Conservation (phyloP, 2,888 invertebrate species). For the Drosophila buzzatii region DNA sequence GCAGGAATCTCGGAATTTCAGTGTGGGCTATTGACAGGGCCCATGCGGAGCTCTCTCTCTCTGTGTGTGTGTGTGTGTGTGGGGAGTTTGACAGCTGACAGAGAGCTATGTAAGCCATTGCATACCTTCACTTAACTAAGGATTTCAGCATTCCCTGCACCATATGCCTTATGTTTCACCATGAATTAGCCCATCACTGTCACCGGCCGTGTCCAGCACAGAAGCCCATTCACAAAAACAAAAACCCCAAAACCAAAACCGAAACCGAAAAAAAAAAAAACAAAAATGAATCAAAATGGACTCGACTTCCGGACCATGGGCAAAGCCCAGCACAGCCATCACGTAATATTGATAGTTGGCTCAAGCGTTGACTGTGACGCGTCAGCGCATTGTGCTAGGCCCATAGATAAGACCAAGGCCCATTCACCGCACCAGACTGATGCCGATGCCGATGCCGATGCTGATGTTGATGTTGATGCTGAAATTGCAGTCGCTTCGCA, state of each 20-base stretch:
- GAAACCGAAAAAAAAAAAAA: not conserved
- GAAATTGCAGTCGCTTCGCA: conserved; percentile 47
- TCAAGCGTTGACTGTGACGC: conserved; percentile 62
- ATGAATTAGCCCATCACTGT: conserved; percentile 75
- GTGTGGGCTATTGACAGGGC: not conserved
- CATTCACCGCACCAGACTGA: conserved; percentile 14
- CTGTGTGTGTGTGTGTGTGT: not conserved
- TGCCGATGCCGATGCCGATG: conserved; percentile 43
- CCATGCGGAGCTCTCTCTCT: not conserved
- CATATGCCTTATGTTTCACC: conserved; percentile 30
- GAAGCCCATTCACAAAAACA: conserved; percentile 50
- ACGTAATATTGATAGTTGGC: conserved; percentile 69
- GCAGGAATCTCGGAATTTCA: not conserved
- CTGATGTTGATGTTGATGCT: conserved; percentile 34
- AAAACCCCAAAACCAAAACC: not conserved
- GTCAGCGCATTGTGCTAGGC: conserved; percentile 53
- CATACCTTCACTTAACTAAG: conserved; percentile 31
- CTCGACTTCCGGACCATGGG: not conserved
- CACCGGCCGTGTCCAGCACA: conserved; percentile 43
- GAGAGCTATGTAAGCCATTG: conserved; percentile 10
- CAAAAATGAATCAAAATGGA: conserved; percentile 15
- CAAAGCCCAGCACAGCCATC: conserved; percentile 15
- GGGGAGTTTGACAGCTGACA: conserved; percentile 24
- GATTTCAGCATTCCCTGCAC: conserved; percentile 5
- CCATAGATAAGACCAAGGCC: conserved; percentile 50